Base-by-base conservation (phyloP, 2,888 invertebrate genomes). In the Drosophila kuntzei region DNA sequence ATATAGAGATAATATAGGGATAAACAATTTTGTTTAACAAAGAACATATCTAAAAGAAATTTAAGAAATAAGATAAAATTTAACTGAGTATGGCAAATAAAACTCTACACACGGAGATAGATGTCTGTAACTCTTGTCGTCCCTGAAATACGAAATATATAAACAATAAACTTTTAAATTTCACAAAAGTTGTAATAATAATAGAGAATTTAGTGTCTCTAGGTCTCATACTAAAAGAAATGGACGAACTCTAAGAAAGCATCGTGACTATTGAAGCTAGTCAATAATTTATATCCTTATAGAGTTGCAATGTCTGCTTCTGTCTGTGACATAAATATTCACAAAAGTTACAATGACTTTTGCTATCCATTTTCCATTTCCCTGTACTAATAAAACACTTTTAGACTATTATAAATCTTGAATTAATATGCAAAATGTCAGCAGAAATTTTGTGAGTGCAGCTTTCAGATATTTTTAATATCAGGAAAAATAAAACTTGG, bases 391-490 rank as follows among this genome's bases (percentile, higher is more conserved):
- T 20, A 47, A 32, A 18, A 47, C n/a, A 12, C 12, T 16, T 18
- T 39, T 27, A 4, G 12, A 9, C 18, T 16, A n/a, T 29, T 29
- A 39, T 9, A 53, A 39, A 27, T 51, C 39, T 29, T 18, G 14
- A 20, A 12, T 47, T 22, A 6, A 36, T 11, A 25, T 53, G 39
- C 25, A 41, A 54, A 41, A 43, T 20, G 39, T 22, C 12, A 5
- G 16, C 18, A 20, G n/a, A 27, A 20, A 34, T 18, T 47, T 8
- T 18, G n/a, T n/a, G 32, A n/a, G 22, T 34, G 29, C 18, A 20
- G 32, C 37, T 12, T n/a, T 51, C n/a, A 39, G 27, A n/a, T 53
- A 29, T 20, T 53, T 53, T 41, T 43, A 43, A 55, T 55, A 32
- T 55, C 14, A 20, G 27, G 9, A 39, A 20, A 32, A 27, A 39